Conservation (phyloP, 1,140 invertebrate genomes). For the Manduca sexta region DNA sequence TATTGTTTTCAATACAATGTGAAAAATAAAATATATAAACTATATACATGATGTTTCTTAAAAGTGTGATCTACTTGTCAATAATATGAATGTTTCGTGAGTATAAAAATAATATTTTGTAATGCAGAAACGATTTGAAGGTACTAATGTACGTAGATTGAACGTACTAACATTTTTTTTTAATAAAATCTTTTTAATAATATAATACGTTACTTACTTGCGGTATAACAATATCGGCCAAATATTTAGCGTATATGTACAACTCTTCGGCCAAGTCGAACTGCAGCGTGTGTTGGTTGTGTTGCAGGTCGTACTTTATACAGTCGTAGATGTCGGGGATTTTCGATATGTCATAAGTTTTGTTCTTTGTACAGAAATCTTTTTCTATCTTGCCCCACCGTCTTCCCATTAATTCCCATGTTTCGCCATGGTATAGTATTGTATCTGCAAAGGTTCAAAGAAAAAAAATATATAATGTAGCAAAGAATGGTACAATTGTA, state of each 20-base stretch:
- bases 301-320: conserved; percentile 99
- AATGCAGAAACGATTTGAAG: no score
- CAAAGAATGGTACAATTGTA: not conserved
- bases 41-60: no score
- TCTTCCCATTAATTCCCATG: conserved; percentile 98
- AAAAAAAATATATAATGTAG: not conserved
- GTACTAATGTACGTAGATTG: no score
- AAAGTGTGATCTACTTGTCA: no score
- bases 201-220: conserved; percentile 77
- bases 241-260: conserved; percentile 95
- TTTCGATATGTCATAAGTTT: conserved; percentile 98
- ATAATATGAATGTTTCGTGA: no score
- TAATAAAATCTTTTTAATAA: no score
- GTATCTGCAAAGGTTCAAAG: conserved; percentile 77
- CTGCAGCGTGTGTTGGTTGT: conserved; percentile 96
- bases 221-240: conserved; percentile 98
- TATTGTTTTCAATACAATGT: not conserved
- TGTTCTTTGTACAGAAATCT: conserved; percentile 95
- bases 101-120: no score
- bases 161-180: no score
- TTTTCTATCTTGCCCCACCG: conserved; percentile 99
- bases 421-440: conserved; percentile 97
- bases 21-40: no score
- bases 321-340: conserved; percentile 99
- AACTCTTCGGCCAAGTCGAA: conserved; percentile 96